A percentile compares a stretch with the other conserved stretches of the same genome.
Evolutionary conservation across 1,140 invertebrate species (phyloP).

Genomic region (Conopomorpha cramerella): DNA sequence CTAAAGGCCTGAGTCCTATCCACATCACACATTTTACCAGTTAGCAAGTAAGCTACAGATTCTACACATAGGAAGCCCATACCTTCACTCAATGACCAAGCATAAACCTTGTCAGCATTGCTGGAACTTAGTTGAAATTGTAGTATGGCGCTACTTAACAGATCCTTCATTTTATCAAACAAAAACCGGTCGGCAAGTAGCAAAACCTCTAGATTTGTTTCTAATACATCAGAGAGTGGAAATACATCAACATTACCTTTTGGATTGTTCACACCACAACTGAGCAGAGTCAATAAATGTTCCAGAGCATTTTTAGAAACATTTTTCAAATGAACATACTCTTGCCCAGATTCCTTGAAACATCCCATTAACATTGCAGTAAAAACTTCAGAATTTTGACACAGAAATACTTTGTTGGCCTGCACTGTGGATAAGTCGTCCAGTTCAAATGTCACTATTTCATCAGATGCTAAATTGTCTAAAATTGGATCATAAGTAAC

Average conservation of each 20-base stretch:
- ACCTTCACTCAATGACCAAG: conserved; percentile 62
- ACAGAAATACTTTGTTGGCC: conserved; percentile 65
- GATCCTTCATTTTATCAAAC: conserved; percentile 61
- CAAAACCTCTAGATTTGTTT: conserved; percentile 68
- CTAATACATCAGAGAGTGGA: conserved; percentile 52
- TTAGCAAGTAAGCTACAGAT: conserved; percentile 59
- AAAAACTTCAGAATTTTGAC: conserved; percentile 68
- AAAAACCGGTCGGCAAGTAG: conserved; percentile 68
- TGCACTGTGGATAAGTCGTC: conserved; percentile 66
- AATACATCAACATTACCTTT: conserved; percentile 34
- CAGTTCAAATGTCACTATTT: conserved; percentile 64
- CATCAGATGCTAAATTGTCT: conserved; percentile 29
- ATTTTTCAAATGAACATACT: conserved; percentile 59
- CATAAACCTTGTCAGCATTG: conserved; percentile 58
- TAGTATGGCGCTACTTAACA: conserved; percentile 59
- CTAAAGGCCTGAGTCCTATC: conserved; percentile 34
- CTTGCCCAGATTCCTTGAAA: conserved; percentile 68
- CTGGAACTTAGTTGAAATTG: conserved; percentile 44
- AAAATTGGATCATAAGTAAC: conserved; percentile 40
- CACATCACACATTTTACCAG: conserved; percentile 41
- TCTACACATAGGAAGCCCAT: conserved; percentile 63
- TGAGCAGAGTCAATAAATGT: conserved; percentile 58
- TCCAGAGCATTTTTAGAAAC: conserved; percentile 61
- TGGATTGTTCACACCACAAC: conserved; percentile 49
- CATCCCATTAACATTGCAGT: conserved; percentile 67